Base-by-base conservation (phyloP, 2,113 vertebrate genomes). In the Calidris pugnax region DNA sequence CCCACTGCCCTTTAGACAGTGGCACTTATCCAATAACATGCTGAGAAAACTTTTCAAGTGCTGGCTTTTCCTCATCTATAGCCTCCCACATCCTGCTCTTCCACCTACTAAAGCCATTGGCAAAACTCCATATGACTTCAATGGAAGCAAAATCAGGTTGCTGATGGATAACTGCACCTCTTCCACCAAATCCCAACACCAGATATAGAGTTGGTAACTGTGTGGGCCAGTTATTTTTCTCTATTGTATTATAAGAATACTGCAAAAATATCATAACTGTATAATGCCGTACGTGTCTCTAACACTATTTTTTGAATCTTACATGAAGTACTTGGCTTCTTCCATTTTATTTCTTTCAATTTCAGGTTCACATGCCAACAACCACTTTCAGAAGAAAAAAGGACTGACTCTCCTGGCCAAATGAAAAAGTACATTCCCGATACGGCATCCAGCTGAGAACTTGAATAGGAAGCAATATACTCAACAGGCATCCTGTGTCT, bases 321-420 rank as follows among this genome's bases (percentile, higher is more conserved):
- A 95, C 84, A 94, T 71, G 48, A 95, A 97, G 89, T 95, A 96
- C 90, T 97, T 97, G 95, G 89, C 90, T 86, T 84, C 60, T 89
- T 95, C 78, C 37, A 90, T 92, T 94, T 97, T 92, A 47, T 90
- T 95, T 97, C 73, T 93, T 87, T 94, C 2, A 2, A 59, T 88
- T 85, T 97, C 86, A 94, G 62, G 53, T 94, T 89, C 67, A 91
- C 41, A 79, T 87, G 96, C 96, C 97, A 97, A 96, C 81, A 97
- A 95, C 91, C 77, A 85, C 94, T 97, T 89, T 59, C 77, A 89
- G 88, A 89, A 90, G 39, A 28, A 95, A 95, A 97, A 85, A 79
- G 15, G 62, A 63, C 23, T 43, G 64, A 81, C 50, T 77, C 39
- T 89, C 26, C 45, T n/a, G 41, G 94, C 95, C 57, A 95, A 91